Evolutionary conservation across 1,140 invertebrate genomes (phyloP).

Genomic region (Brachionus koreanus): DNA sequence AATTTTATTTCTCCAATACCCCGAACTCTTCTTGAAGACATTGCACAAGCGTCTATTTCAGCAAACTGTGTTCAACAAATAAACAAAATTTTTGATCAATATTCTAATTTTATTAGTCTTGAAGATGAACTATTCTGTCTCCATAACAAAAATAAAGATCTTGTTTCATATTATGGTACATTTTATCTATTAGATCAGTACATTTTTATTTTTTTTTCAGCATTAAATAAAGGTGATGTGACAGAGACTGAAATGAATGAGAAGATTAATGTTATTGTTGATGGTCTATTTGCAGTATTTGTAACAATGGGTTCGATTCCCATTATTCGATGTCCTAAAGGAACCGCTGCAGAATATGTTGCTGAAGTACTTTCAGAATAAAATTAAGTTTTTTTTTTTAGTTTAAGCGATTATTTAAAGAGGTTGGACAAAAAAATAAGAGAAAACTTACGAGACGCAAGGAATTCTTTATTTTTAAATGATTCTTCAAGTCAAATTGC

Average conservation of each 20-base stretch:
- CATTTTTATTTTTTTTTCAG: slow-evolving; percentile 58
- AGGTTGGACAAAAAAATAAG: slow-evolving; percentile 93
- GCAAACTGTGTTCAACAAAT: slow-evolving; percentile 73
- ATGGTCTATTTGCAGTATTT: slow-evolving; percentile 94
- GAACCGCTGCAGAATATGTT: slow-evolving; percentile 96
- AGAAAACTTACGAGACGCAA: slow-evolving; percentile 90
- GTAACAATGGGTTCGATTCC: slow-evolving; percentile 88
- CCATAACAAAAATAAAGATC: slow-evolving; percentile 81
- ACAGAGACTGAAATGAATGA: slow-evolving; percentile 91
- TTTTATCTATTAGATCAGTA: not conserved
- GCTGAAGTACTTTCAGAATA: slow-evolving; percentile 64
- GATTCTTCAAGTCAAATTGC: slow-evolving; percentile 70
- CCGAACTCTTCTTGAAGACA: slow-evolving; percentile 86
- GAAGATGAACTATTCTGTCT: slow-evolving; percentile 97
- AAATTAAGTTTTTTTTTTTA: not conserved
- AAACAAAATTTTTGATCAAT: slow-evolving; percentile 68
- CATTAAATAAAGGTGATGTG: slow-evolving; percentile 87
- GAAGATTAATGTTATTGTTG: slow-evolving; percentile 89
- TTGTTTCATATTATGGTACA: slow-evolving; percentile 84
- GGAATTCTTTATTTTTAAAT: slow-evolving; percentile 88
- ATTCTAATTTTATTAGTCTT: slow-evolving; percentile 68
- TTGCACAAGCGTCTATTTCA: slow-evolving; percentile 83
- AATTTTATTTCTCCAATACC: slow-evolving; percentile 97
- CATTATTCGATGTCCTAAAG: slow-evolving; percentile 86
- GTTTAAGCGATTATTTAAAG: slow-evolving; percentile 48